phyloP scores from a whole-genome alignment of 2,113 vertebrate genomes.

The Hiodon alosoides region DNA sequence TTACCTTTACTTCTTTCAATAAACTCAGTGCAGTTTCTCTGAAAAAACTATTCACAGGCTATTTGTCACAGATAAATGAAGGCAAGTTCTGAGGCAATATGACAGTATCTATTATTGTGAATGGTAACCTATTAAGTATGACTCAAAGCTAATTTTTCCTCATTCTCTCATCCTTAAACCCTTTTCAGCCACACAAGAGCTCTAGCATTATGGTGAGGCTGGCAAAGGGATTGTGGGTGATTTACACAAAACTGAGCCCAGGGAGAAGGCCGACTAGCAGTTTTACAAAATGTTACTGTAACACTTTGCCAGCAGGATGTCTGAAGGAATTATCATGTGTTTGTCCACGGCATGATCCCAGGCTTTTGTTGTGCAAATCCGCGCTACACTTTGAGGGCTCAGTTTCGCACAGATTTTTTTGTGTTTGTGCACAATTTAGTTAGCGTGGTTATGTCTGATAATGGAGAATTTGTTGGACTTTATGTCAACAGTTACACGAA shows the following conservation, averaged over 20 bases:
- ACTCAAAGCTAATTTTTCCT: slow-evolving; percentile 39
- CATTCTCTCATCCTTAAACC: slow-evolving; percentile 31
- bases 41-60: slow-evolving; percentile 23
- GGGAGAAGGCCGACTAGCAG: background rate
- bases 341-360: background rate
- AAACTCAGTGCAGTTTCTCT: slow-evolving; percentile 23
- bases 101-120: slow-evolving; percentile 46
- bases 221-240: slow-evolving; percentile 29
- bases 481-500: too few relatives aligned
- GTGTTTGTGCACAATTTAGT: too few relatives aligned
- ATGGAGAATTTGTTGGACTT: background rate
- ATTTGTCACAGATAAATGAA: slow-evolving; percentile 35
- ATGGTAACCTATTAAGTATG: slow-evolving; percentile 47
- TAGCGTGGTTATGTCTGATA: background rate
- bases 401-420: background rate
- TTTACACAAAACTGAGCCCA: slow-evolving; percentile 21
- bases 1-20: background rate
- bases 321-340: slow-evolving; percentile 5
- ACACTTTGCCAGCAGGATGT: background rate
- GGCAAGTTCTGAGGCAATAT: slow-evolving; percentile 35
- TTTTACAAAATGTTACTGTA: background rate
- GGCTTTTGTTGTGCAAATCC: background rate
- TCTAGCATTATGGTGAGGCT: slow-evolving; percentile 32
- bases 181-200: slow-evolving; percentile 34
- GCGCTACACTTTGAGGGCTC: background rate